phyloP scores from a whole-genome alignment of 2,113 vertebrate genomes.

The Cyprichromis sp. region DNA sequence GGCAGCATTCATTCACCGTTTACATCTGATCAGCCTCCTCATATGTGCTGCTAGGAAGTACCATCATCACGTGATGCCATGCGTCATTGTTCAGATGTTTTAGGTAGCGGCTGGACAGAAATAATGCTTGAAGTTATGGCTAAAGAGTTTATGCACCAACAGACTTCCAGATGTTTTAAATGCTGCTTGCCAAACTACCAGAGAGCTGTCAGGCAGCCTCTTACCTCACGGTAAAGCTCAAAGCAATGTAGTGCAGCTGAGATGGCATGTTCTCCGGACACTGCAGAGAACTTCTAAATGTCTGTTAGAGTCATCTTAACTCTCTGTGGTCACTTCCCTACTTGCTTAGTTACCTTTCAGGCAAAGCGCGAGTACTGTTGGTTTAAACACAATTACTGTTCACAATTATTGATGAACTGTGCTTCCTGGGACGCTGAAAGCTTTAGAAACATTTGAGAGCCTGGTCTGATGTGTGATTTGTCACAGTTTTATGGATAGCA shows the following conservation, averaged over 20 bases:
- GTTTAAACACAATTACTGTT: not conserved
- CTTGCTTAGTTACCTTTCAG: not conserved
- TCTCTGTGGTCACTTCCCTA: not conserved
- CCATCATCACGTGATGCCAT: not conserved
- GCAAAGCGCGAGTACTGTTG: rapidly evolving
- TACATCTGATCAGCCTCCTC: not conserved
- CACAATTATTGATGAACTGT: not conserved
- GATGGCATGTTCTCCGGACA: not conserved
- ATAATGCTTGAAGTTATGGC: not conserved
- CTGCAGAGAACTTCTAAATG: not conserved
- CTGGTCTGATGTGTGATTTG: not conserved
- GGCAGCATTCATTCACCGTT: not conserved
- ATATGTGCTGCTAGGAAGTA: not conserved
- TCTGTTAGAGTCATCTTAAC: not conserved
- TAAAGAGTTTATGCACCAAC: not conserved
- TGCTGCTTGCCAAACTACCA: not conserved
- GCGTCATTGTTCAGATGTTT: not conserved
- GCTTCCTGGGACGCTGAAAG: not conserved
- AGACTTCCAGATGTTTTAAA: not conserved
- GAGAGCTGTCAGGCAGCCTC: not conserved
- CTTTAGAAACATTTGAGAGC: not conserved
- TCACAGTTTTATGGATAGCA: not conserved
- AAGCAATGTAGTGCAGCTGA: not conserved
- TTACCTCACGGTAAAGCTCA: not conserved
- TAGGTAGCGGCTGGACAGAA: not conserved